Conservation (phyloP, 2,888 invertebrate genomes). For the Mantis religiosa region DNA sequence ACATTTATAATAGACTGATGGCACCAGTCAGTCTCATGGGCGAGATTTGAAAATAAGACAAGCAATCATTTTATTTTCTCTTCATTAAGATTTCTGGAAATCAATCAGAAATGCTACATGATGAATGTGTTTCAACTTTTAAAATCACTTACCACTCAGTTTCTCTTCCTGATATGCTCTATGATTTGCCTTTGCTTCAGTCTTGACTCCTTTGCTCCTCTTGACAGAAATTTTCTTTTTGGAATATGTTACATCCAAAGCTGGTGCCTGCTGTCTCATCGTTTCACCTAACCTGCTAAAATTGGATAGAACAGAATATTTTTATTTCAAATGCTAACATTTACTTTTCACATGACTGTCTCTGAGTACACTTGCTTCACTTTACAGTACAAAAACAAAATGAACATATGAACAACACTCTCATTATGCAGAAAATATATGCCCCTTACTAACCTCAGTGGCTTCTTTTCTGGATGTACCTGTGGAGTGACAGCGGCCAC, state of each 20-base stretch:
- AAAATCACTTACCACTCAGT: constrained; percentile 33
- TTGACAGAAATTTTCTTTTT: constrained; percentile 29
- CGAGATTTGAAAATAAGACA: no score
- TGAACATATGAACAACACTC: no score
- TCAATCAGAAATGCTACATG: no score
- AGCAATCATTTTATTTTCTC: no score
- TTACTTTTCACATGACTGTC: no score
- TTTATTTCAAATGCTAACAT: not conserved
- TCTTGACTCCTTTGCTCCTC: constrained; percentile 27
- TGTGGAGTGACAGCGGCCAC: not conserved
- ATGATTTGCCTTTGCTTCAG: constrained; percentile 17
- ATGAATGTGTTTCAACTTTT: not conserved
- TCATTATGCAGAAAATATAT: no score
- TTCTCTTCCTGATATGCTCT: constrained; percentile 17
- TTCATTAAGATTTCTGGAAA: no score
- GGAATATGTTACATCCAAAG: constrained; percentile 19
- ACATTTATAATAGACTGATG: no score
- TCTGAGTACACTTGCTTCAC: no score
- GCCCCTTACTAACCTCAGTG: not conserved
- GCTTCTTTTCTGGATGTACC: not conserved
- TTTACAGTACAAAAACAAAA: no score
- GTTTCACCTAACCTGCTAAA: not conserved
- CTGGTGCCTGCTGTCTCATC: not conserved
- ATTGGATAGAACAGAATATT: not conserved
- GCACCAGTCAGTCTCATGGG: no score